phyloP scores from a whole-genome alignment of 2,113 vertebrate genomes.

The Circaetus gallicus region DNA sequence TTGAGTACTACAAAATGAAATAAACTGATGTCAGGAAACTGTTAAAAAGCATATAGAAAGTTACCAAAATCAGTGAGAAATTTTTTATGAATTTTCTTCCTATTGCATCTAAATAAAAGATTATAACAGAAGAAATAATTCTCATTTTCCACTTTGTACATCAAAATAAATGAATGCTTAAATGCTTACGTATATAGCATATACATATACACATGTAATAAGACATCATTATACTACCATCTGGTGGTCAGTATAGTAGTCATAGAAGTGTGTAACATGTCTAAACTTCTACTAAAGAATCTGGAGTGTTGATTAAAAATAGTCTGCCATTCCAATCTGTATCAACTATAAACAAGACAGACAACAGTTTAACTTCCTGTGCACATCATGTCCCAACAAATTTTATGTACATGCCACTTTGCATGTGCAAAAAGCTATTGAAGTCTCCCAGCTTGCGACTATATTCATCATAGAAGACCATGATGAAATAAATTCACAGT shows the following conservation, averaged over 20 bases:
- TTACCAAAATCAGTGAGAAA: background rate
- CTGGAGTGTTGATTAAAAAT: background rate
- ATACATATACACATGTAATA: background rate
- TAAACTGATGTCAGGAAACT: background rate
- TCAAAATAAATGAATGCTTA: background rate
- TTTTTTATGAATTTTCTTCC: background rate
- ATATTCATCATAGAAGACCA: background rate
- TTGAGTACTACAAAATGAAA: background rate
- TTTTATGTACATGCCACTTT: background rate
- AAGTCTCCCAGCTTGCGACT: background rate
- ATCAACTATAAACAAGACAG: background rate
- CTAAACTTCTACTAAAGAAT: background rate
- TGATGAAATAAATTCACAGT: background rate
- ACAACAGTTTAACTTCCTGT: background rate
- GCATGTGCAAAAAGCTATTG: background rate
- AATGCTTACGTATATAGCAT: background rate
- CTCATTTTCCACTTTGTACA: background rate
- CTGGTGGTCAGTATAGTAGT: conserved; percentile 3
- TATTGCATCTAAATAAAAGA: background rate
- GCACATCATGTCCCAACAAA: background rate
- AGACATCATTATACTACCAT: conserved; percentile 18
- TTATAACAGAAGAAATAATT: background rate
- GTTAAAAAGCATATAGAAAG: background rate
- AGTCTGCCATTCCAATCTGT: background rate
- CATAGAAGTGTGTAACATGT: fast-evolving